Evolutionary conservation across 2,888 invertebrate genomes (phyloP), one percentile per base, ranked within the genome.

Genomic region (Acronicta alni): DNA sequence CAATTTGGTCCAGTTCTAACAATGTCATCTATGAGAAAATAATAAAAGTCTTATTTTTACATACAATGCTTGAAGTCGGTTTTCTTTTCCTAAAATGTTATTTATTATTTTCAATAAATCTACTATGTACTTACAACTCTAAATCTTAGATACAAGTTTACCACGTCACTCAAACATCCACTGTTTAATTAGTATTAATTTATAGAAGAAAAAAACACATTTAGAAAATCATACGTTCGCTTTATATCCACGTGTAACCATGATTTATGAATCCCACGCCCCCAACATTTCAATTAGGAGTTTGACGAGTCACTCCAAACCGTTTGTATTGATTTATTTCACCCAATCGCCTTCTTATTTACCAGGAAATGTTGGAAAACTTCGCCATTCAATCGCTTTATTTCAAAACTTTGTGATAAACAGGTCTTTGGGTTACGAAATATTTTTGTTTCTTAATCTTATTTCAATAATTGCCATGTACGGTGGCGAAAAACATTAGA

Each of bases 211-310:
- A 35, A n/a, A 35, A 35, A 35, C 14, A 32, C 37, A 37, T 16
- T n/a, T 5, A 44, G 6, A 18, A 15, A 17, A 41, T 18, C 60
- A 43, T 44, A 38, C n/a, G 23, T 32, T 32, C 14, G 20, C 51
- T 57, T 9, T 77, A 80, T 52, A 72, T 83, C 81, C 49, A 35
- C 46, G 78, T 76, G 44, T 48, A 56, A 64, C 62, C 74, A 85
- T 88, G 89, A 89, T 89, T 89, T 89, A 89, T 89, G 86, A 80
- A 77, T 67, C 58, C 72, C 79, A 64, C 78, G 73, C 74, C 78
- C 80, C 48, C 67, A 86, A 87, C 86, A 81, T 87, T 89, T 89
- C 89, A 89, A 88, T 89, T 89, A 89, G 80, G 81, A 84, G 72
- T 87, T 86, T 87, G 89, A 89, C 87, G 84, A 88, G 85, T 87